phyloP scores from a whole-genome alignment of 2,888 invertebrate species.

The Caprella mutica region DNA sequence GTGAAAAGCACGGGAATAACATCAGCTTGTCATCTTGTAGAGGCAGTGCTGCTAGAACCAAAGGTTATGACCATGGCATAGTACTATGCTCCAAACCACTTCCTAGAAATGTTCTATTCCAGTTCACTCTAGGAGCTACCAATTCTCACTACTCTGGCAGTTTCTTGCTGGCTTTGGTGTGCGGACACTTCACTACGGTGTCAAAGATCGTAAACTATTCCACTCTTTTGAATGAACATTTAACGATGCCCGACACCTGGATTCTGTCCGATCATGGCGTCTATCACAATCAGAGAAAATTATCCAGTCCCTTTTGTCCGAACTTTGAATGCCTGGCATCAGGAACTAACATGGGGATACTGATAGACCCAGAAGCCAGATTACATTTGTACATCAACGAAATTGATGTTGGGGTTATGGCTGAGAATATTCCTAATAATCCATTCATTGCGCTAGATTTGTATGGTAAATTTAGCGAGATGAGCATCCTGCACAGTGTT shows the following conservation, averaged over 20 bases:
- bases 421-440: conserved; percentile 51
- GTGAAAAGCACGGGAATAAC: conserved; percentile 72
- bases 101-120: conserved; percentile 55
- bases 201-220: too few species aligned
- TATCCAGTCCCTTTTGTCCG: conserved; percentile 59
- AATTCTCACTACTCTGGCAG: not conserved
- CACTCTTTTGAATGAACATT: too few species aligned
- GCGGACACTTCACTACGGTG: too few species aligned
- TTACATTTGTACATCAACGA: conserved; percentile 62
- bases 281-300: too few species aligned
- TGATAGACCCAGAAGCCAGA: conserved; percentile 60
- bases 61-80: conserved; percentile 64
- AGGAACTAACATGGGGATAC: conserved; percentile 52
- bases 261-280: too few species aligned
- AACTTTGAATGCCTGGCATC: conserved; percentile 55
- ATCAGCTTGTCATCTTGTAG: conserved; percentile 55
- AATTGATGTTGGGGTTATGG: conserved; percentile 60
- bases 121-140: conserved; percentile 44
- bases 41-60: conserved; percentile 56
- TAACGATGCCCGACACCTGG: too few species aligned
- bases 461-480: conserved; percentile 72
- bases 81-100: conserved; percentile 52
- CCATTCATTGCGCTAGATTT: conserved; percentile 70
- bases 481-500: conserved; percentile 38
- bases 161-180: not conserved